Evolutionary conservation across 2,113 vertebrate species (phyloP).

Genomic region (Gallinago paraguaiae): DNA sequence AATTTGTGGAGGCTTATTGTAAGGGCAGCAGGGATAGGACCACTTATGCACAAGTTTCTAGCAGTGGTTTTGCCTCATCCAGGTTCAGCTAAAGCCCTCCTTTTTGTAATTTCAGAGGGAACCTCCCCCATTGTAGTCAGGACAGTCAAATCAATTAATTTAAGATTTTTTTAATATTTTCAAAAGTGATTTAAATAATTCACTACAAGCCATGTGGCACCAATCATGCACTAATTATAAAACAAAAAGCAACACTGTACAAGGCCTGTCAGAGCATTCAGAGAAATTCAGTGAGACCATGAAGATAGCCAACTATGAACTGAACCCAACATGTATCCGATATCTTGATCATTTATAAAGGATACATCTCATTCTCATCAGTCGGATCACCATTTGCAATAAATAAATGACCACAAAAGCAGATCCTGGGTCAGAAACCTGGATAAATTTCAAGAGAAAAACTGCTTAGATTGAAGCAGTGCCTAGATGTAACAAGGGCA

Average conservation of each 20-base stretch:
- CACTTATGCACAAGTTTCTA: background rate
- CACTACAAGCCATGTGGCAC: background rate
- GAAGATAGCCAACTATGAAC: background rate
- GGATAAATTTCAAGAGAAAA: background rate
- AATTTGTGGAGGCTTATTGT: background rate
- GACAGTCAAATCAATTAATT: background rate
- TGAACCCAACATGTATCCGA: background rate
- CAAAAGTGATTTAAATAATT: background rate
- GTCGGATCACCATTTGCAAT: background rate
- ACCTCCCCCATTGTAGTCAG: background rate
- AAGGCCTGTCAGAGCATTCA: background rate
- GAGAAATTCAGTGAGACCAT: no score
- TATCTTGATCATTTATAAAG: background rate
- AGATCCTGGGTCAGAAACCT: background rate
- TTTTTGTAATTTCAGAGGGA: background rate
- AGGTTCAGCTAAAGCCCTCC: background rate
- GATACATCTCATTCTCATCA: background rate
- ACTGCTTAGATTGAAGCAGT: background rate
- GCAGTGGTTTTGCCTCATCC: background rate
- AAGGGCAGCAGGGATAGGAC: background rate
- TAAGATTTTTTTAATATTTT: background rate
- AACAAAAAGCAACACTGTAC: background rate
- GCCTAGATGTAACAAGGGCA: background rate
- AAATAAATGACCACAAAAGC: background rate
- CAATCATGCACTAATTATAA: background rate